Conservation (phyloP, 2,113 vertebrate species). For the Plestiodon gilberti region DNA sequence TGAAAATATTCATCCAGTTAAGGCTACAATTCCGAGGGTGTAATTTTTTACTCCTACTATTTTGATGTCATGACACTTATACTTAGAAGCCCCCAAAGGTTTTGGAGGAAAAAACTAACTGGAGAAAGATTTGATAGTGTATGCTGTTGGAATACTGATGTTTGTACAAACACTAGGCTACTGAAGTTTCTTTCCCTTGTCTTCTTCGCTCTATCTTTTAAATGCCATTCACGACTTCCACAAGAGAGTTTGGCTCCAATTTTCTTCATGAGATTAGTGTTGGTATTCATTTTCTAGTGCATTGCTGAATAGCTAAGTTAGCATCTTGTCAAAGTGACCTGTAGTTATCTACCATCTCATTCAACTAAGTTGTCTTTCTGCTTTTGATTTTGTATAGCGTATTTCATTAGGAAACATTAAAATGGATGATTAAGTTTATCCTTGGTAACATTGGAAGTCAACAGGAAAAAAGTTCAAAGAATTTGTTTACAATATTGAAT, state of each 20-base stretch:
- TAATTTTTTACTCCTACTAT: not conserved
- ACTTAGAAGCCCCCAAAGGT: not conserved
- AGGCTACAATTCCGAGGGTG: not conserved
- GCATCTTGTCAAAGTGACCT: not conserved
- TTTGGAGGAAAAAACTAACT: not conserved
- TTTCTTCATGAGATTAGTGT: not conserved
- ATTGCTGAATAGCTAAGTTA: not conserved
- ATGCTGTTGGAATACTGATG: not conserved
- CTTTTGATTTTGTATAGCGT: not conserved
- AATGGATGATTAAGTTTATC: too few relatives aligned
- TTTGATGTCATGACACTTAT: not conserved
- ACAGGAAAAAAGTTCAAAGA: not conserved
- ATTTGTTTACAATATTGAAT: not conserved
- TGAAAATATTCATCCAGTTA: not conserved
- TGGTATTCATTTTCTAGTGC: constrained; percentile 6
- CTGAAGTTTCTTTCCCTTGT: not conserved
- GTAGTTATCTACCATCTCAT: not conserved
- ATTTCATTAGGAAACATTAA: not conserved
- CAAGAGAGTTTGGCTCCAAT: not conserved
- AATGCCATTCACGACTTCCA: constrained; percentile 11
- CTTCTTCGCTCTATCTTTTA: not conserved
- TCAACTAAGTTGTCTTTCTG: not conserved
- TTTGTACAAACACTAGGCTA: not conserved
- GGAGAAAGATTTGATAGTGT: not conserved
- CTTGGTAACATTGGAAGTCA: too few relatives aligned